phyloP scores from a whole-genome alignment of 1,140 invertebrate species.

The Cydia splendana region DNA sequence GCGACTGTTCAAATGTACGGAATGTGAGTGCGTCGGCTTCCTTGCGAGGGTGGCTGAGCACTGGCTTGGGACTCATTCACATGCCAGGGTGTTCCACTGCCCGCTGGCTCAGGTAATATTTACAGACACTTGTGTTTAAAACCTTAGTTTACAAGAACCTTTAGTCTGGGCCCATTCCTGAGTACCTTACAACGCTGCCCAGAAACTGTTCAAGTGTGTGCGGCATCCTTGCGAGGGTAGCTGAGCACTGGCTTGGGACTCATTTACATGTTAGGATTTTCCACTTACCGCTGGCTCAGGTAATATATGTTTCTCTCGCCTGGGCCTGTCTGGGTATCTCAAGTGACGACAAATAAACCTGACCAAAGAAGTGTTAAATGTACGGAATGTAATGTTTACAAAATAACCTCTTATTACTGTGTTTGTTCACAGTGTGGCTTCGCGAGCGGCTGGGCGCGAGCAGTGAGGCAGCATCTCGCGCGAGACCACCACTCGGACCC shows the following conservation, averaged over 20 bases:
- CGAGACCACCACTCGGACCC: conserved; percentile 83
- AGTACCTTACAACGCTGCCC: conserved; percentile 86
- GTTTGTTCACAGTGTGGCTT: conserved; percentile 83
- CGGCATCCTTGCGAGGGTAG: conserved; percentile 87
- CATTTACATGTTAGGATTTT: conserved; percentile 88
- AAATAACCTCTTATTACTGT: too few relatives aligned
- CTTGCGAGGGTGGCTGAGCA: conserved; percentile 90
- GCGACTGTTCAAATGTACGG: conserved; percentile 86
- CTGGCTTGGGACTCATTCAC: conserved; percentile 90
- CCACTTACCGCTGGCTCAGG: conserved; percentile 80
- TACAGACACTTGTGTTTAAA: too few relatives aligned
- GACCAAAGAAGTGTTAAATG: too few relatives aligned
- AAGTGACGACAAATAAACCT: too few relatives aligned
- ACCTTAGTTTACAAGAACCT: conserved; percentile 70
- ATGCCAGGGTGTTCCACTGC: conserved; percentile 86
- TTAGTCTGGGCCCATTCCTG: conserved; percentile 86
- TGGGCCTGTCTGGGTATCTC: too few relatives aligned
- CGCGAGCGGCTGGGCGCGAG: conserved; percentile 87
- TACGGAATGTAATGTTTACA: neutral
- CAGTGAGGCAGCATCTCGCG: conserved; percentile 86
- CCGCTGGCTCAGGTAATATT: conserved; percentile 59
- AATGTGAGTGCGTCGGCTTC: conserved; percentile 89
- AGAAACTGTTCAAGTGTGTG: conserved; percentile 88
- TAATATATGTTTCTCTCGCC: neutral
- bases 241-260: conserved; percentile 91